Conservation (phyloP, 1,140 invertebrate genomes). For the Gonatopus flavifemur region DNA sequence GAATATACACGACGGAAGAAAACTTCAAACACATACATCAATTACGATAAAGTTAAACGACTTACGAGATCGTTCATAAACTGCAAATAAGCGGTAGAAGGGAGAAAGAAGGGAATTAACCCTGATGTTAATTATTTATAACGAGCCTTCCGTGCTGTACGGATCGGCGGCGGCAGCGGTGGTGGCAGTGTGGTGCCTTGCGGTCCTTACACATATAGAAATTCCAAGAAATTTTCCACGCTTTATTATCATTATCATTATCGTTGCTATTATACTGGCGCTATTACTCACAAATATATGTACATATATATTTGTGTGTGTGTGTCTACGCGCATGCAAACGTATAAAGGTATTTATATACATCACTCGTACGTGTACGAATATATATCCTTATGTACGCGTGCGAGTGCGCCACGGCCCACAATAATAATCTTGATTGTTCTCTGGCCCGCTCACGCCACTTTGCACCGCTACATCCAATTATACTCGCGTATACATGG, state of each 20-base stretch:
- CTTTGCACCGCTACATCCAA: constrained; percentile 35
- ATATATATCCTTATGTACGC: neutral
- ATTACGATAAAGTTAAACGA: no score
- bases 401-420: constrained; percentile 14
- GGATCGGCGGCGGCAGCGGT: neutral
- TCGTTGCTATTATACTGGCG: constrained; percentile 23
- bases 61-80: no score
- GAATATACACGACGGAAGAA: no score
- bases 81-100: no score
- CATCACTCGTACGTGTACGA: neutral
- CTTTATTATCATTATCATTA: constrained; percentile 40
- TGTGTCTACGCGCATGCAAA: neutral
- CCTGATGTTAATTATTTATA: constrained; percentile 21
- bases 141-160: constrained; percentile 4
- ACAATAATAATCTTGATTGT: constrained; percentile 43
- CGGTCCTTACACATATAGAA: neutral
- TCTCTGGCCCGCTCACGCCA: constrained; percentile 29
- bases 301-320: constrained; percentile 11
- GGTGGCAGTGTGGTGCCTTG: neutral
- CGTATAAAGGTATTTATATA: no score
- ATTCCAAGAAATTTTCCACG: constrained; percentile 20
- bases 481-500: constrained; percentile 25
- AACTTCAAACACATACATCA: no score
- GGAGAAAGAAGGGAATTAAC: constrained; percentile 7
- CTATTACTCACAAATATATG: constrained; percentile 23